Base-by-base conservation (phyloP, 2,888 invertebrate species). In the Oxystoma pomonae region DNA sequence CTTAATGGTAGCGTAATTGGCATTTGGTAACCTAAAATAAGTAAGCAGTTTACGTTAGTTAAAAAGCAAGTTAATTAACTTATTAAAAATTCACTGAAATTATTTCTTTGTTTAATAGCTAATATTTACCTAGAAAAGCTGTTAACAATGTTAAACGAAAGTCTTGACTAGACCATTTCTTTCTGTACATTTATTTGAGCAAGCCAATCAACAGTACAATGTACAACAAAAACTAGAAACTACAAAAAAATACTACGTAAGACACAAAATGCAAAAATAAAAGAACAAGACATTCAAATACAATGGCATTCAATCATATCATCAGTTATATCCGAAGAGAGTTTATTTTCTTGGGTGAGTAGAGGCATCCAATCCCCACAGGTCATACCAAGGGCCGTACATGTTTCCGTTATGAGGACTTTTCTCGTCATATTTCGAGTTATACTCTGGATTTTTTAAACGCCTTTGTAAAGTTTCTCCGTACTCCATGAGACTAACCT, bases 331-430 rank as follows among this genome's bases (percentile, higher is more conserved):
- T n/a, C n/a, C n/a, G n/a, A n/a, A n/a, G n/a, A n/a, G n/a, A n/a
- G n/a, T n/a, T n/a, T n/a, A 67, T 55, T 67, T 67, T 59, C 63
- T 64, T 35, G 35, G 35, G 12, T 35, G 35, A 19, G 66, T 86
- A 22, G 88, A 87, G 53, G 87, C 84, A 78, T 91, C 90, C 63
- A 87, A 83, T 22, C 89, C 92, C 93, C 93, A 94, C 67, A 93
- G 84, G 80, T 94, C 93, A 75, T 92, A 93, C 93, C 93, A 93
- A 0, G 93, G 92, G 0, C 93, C 93, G 76, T 91, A 93, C 69
- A 88, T 89, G 74, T 90, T 91, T 9, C 86, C 86, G 62, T 85
- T 85, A 73, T 84, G 84, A 59, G 82, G 82, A 65, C 84, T 78
- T 70, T 84, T 84, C 63, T 79, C 78, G 58, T 81, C 80, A 67